phyloP scores from a whole-genome alignment of 2,113 vertebrate genomes.

The Heloderma charlesbogerti region DNA sequence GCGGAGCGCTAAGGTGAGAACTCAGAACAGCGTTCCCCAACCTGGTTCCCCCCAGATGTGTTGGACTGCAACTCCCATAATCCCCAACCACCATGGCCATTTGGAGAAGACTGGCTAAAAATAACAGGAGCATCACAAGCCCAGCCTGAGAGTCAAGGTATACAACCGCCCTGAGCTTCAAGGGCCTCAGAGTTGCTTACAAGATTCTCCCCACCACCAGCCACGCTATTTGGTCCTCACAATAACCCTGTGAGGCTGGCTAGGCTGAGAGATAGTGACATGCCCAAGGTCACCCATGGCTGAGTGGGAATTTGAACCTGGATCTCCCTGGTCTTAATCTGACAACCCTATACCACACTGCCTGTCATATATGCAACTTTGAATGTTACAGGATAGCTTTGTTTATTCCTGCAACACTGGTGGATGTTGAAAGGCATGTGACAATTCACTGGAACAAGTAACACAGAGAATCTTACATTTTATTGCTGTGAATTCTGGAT shows the following conservation, averaged over 20 bases:
- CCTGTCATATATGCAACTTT: background rate
- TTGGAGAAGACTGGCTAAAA: no score
- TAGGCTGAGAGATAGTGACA: background rate
- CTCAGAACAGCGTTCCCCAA: background rate
- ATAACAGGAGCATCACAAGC: background rate
- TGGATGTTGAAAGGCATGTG: background rate
- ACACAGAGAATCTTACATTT: background rate
- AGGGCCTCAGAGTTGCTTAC: background rate
- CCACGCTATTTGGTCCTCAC: background rate
- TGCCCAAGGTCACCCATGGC: background rate
- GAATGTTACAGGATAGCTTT: background rate
- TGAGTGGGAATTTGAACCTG: background rate
- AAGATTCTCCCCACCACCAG: background rate
- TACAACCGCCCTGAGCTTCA: background rate
- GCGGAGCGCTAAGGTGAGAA: background rate
- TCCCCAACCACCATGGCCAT: no score
- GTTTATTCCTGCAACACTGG: background rate
- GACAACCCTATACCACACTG: background rate
- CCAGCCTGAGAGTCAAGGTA: background rate
- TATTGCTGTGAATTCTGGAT: background rate
- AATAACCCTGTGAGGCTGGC: background rate
- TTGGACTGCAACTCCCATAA: no score
- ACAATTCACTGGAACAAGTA: slow-evolving; percentile 1
- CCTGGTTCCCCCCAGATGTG: no score
- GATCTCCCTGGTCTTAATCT: background rate